phyloP scores from a whole-genome alignment of 2,888 invertebrate genomes.

The Caenorhabditis drosophilae region DNA sequence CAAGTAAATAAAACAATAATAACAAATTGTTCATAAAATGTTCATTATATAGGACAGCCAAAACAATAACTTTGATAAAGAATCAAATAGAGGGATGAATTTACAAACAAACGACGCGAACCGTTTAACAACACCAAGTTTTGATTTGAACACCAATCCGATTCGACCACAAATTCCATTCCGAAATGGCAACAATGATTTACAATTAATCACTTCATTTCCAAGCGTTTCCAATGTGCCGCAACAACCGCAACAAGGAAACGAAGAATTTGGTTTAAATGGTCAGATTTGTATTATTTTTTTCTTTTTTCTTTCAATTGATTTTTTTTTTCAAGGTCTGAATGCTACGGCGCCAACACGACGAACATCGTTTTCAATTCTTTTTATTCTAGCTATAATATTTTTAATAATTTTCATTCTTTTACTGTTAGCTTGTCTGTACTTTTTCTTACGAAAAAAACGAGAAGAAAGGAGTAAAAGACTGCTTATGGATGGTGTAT shows the following conservation, averaged over 20 bases:
- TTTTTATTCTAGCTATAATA: slow-evolving; percentile 13
- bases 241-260: background rate
- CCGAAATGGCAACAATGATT: slow-evolving; percentile 1
- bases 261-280: background rate
- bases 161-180: slow-evolving; percentile 4
- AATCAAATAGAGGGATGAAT: too few relatives aligned
- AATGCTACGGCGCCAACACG: slow-evolving; percentile 4
- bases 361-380: slow-evolving; percentile 12
- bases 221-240: background rate
- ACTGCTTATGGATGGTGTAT: slow-evolving; percentile 12
- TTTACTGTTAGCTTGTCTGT: slow-evolving; percentile 5
- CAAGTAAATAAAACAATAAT: too few relatives aligned
- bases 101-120: too few relatives aligned
- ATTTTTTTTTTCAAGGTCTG: too few relatives aligned
- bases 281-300: too few relatives aligned
- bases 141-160: background rate
- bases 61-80: too few relatives aligned
- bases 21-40: too few relatives aligned
- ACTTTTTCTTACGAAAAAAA: slow-evolving; percentile 7
- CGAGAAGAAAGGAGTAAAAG: slow-evolving; percentile 7
- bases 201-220: background rate
- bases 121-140: background rate
- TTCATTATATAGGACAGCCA: too few relatives aligned
- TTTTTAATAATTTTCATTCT: slow-evolving; percentile 6
- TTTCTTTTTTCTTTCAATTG: too few relatives aligned